phyloP scores from a whole-genome alignment of 2,113 vertebrate species.

The Peromyscus leucopus region DNA sequence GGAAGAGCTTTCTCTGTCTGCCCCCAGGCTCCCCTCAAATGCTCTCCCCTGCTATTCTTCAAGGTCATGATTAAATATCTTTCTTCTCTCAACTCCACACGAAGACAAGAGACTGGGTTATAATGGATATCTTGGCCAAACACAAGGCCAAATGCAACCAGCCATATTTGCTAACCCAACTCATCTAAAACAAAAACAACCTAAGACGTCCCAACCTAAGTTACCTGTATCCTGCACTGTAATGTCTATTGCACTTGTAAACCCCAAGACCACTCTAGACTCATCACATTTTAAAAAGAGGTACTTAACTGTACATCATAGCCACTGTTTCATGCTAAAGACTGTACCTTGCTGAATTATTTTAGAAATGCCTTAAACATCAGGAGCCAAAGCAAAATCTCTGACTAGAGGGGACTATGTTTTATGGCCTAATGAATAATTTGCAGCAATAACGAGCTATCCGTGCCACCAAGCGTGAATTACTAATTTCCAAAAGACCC shows the following conservation, averaged over 20 bases:
- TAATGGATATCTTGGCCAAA: neutral
- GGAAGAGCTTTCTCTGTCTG: neutral
- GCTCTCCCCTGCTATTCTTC: neutral
- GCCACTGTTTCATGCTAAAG: conserved; percentile 26
- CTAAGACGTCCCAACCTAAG: neutral
- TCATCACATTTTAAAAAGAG: conserved; percentile 18
- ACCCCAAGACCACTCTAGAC: neutral
- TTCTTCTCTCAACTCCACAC: neutral
- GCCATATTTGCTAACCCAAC: neutral
- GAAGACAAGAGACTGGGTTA: neutral
- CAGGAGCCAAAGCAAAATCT: conserved; percentile 49
- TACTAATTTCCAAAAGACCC: conserved; percentile 78
- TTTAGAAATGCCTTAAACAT: conserved; percentile 65
- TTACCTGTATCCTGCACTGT: neutral
- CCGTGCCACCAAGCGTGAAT: conserved; percentile 68
- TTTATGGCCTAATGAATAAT: conserved; percentile 69
- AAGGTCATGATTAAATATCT: neutral
- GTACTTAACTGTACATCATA: neutral
- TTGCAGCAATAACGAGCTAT: conserved; percentile 72
- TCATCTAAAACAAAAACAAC: neutral
- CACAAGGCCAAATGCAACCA: neutral
- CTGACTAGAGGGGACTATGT: conserved; percentile 31
- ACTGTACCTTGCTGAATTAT: conserved; percentile 16
- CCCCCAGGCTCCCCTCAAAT: neutral
- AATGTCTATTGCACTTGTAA: neutral